Conservation (phyloP, 2,113 vertebrate species). For the Steatornis caripensis region DNA sequence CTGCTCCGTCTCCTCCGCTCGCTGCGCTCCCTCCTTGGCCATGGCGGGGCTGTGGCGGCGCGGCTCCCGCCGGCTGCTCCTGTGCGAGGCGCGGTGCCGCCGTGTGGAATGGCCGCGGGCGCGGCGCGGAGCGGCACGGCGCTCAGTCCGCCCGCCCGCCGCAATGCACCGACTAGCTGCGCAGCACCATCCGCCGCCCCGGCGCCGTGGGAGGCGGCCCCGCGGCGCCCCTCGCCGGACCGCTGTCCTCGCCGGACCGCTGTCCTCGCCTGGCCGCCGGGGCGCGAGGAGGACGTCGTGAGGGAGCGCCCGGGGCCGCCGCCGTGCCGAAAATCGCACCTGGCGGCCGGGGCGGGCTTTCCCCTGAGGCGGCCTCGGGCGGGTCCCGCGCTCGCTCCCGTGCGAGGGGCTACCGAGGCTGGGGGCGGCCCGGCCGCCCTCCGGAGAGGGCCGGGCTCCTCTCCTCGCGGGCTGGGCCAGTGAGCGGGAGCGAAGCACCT, state of each 20-base stretch:
- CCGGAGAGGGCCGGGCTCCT: too few relatives aligned
- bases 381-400: too few relatives aligned
- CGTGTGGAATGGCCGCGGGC: constrained; percentile 67
- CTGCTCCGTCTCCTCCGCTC: constrained; percentile 88
- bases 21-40: constrained; percentile 87
- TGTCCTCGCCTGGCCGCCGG: neutral
- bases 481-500: neutral
- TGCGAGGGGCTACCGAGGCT: neutral
- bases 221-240: neutral
- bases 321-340: neutral
- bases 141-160: constrained; percentile 24
- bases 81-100: neutral
- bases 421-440: neutral
- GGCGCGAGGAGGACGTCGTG: neutral
- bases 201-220: neutral
- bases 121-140: neutral
- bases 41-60: constrained; percentile 64
- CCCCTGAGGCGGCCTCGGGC: neutral
- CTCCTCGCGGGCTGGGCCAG: neutral
- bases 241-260: neutral
- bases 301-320: neutral
- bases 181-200: neutral
- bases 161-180: constrained; percentile 56
- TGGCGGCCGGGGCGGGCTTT: neutral
- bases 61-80: constrained; percentile 65